A percentile compares a stretch with the other conserved stretches of the same genome.
Evolutionary conservation across 1,140 invertebrate genomes (phyloP).

Genomic region (Druon quercuslanigerum): DNA sequence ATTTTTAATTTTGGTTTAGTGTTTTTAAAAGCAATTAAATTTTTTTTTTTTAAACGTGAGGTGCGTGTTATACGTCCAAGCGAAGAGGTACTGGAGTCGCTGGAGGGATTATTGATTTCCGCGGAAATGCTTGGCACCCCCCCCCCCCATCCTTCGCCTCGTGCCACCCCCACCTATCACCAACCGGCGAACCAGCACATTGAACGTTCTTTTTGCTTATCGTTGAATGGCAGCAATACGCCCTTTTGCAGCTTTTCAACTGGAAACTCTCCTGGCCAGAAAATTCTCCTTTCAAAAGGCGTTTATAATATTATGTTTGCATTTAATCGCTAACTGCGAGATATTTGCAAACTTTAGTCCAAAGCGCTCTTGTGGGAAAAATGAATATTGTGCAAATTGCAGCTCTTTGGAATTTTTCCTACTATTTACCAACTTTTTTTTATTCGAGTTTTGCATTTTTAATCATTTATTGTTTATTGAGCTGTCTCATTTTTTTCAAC

Average conservation of each 20-base stretch:
- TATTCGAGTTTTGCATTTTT: too few relatives aligned
- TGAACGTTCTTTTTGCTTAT: conserved; percentile 51
- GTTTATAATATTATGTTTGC: conserved; percentile 18
- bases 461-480: too few relatives aligned
- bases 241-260: conserved; percentile 53
- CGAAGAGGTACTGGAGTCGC: conserved; percentile 37
- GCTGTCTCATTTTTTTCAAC: too few relatives aligned
- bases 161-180: conserved; percentile 47
- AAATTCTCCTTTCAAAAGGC: conserved; percentile 37
- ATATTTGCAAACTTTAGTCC: conserved; percentile 8
- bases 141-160: conserved; percentile 61
- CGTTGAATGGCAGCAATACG: conserved; percentile 47
- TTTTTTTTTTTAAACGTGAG: conserved; percentile 13
- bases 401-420: conserved; percentile 4
- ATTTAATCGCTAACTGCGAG: conserved; percentile 17
- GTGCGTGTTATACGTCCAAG: conserved; percentile 12
- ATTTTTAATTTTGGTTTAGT: not conserved
- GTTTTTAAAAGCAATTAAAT: conserved; percentile 33
- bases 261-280: conserved; percentile 50
- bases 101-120: conserved; percentile 71
- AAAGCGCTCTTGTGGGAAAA: conserved; percentile 9
- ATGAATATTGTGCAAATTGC: conserved; percentile 8
- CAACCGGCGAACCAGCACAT: conserved; percentile 50
- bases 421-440: not conserved
- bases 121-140: conserved; percentile 64